These are phyloP conservation scores for Paratrypauchen microcephalus DNA, from an alignment of 2,797 vertebrate species.

Conservation along the genomic window DNA sequence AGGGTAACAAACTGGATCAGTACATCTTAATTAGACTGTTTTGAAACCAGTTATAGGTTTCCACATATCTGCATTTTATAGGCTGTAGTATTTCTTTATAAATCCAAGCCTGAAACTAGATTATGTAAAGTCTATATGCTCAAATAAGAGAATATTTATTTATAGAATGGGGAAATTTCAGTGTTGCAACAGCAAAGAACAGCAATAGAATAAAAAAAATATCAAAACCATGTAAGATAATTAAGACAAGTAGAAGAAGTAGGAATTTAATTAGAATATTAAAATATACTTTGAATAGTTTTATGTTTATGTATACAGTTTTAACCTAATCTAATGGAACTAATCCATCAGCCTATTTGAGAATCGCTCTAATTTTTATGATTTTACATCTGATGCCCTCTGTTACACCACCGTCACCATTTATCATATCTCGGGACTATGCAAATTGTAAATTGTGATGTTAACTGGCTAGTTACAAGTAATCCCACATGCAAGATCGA, in stretches of 20 bases:
- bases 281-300: no score
- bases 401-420: no score
- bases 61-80: background rate
- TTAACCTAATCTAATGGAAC: no score
- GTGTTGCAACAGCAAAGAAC: background rate
- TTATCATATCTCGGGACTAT: no score
- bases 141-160: background rate
- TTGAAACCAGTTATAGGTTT: background rate
- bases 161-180: background rate
- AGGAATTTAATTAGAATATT: no score
- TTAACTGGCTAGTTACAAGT: background rate
- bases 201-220: background rate
- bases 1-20: background rate
- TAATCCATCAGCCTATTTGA: no score
- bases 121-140: background rate
- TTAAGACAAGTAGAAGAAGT: no score
- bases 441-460: background rate
- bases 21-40: background rate
- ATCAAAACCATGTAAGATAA: no score
- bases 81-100: background rate
- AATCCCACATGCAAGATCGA: background rate
- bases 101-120: background rate
- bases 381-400: background rate
- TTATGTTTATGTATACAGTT: no score
- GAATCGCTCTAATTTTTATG: no score